Evolutionary conservation across 2,888 invertebrate species (phyloP), one percentile per base, ranked within the genome.

Genomic region (Oasisia sp.): DNA sequence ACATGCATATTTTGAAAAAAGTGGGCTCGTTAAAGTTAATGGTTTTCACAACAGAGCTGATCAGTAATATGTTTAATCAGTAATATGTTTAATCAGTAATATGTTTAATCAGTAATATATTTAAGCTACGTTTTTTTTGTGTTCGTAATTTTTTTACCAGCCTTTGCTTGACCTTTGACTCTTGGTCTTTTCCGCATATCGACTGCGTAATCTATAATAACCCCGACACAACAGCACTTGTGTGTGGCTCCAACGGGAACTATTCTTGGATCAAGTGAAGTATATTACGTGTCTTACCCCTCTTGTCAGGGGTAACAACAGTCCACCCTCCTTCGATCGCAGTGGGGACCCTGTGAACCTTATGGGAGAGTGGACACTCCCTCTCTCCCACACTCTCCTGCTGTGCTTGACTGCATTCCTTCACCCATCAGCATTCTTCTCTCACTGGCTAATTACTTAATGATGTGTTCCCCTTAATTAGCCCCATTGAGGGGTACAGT

Each of bases 221-320:
- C 14, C n/a, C 27, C 27, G 27, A 74, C 74, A 27, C 19, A 27
- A 74, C 27, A 19, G 74, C 74, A 74, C n/a, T 7, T 7, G 74
- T 27, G 27, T 19, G 74, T 27, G 19, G 74, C 27, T 27, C 74
- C 74, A 74, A 7, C 27, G 7, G 74, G 27, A 74, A 74, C 74
- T 74, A 74, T 74, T 74, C 74, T 74, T 74, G 74, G 74, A 74
- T 74, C n/a, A 74, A 74, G 27, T 74, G 74, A 27, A 74, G 74
- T 27, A 27, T 74, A 74, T 74, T 74, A 74, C 27, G 19, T 74
- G 74, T n/a, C n/a, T 74, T 74, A 74, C 74, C 74, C 19, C 74
- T 74, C n/a, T 74, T 27, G 27, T 74, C 19, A 14, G 7, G 27
- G 27, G n/a, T 19, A n/a, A 74, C 74, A 74, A 74, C 74, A 74